phyloP scores from a whole-genome alignment of 2,797 vertebrate species.

The Pipistrellus kuhlii region DNA sequence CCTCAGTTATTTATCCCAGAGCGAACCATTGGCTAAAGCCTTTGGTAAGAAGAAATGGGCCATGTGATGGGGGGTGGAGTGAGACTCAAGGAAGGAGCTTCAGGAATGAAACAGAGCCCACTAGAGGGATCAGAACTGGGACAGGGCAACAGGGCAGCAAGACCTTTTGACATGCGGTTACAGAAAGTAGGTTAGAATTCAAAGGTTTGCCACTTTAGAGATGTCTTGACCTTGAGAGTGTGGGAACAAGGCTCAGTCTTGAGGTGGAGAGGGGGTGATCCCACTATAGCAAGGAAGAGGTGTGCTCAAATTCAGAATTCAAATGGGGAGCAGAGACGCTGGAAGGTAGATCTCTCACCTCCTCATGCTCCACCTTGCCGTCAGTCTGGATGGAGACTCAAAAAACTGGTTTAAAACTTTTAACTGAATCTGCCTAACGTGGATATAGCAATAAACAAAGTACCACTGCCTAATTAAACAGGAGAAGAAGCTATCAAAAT shows the following conservation, averaged over 20 bases:
- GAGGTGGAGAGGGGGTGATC: background rate
- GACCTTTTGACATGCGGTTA: background rate
- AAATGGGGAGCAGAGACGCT: background rate
- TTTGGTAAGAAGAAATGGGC: background rate
- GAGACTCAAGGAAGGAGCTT: background rate
- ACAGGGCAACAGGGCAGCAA: background rate
- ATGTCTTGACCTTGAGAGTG: background rate
- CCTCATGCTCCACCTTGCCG: background rate
- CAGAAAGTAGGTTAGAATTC: background rate
- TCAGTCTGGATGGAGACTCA: background rate
- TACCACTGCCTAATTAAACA: background rate
- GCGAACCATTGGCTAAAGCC: background rate
- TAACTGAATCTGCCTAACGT: background rate
- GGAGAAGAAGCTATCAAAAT: background rate
- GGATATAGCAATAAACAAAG: background rate
- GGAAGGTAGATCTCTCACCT: background rate
- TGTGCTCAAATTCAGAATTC: background rate
- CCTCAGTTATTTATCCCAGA: background rate
- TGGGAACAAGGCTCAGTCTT: background rate
- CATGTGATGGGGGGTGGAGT: background rate
- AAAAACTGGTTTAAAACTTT: background rate
- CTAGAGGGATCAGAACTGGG: background rate
- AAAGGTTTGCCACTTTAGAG: background rate
- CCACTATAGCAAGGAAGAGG: background rate
- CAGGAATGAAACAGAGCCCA: background rate